Evolutionary conservation across 53 echinoderm and acorn worm species (phyloP).

Genomic region (Actinopyga echinites): DNA sequence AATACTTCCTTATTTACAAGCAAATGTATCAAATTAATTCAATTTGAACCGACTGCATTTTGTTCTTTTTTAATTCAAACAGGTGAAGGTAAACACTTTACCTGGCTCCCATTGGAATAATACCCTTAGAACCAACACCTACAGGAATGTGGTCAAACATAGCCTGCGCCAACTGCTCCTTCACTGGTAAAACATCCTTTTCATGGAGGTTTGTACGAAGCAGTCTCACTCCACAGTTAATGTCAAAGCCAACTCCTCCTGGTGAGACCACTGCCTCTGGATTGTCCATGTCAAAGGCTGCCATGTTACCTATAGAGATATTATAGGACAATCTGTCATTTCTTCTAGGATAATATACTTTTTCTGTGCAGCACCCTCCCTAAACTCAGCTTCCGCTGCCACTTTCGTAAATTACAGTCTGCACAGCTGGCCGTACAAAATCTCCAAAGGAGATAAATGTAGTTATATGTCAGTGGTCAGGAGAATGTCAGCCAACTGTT

Average conservation of each 20-base stretch:
- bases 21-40: no score
- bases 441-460: no score
- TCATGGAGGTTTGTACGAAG: constrained; percentile 82
- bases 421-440: no score
- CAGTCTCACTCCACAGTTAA: constrained; percentile 97
- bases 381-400: no score
- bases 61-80: not conserved
- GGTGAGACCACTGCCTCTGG: constrained; percentile 94
- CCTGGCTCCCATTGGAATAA: constrained; percentile 97
- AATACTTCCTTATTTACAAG: no score
- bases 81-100: constrained; percentile 8
- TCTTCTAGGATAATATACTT: no score
- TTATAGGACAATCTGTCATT: not conserved
- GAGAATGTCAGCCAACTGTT: no score
- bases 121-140: constrained; percentile 97
- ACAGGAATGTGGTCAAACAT: constrained; percentile 99
- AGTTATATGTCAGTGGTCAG: no score
- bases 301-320: constrained; percentile 83
- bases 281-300: constrained; percentile 95
- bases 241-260: constrained; percentile 98
- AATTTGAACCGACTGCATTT: no score
- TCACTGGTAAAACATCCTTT: constrained; percentile 86
- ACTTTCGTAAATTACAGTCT: no score
- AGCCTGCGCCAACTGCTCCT: constrained; percentile 93
- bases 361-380: no score